Percentiles rank a stretch among this genome's conserved stretches.
These are phyloP conservation scores for Volucella bombylans DNA, from an alignment of 2,888 invertebrate species.

Conservation along the genomic window DNA sequence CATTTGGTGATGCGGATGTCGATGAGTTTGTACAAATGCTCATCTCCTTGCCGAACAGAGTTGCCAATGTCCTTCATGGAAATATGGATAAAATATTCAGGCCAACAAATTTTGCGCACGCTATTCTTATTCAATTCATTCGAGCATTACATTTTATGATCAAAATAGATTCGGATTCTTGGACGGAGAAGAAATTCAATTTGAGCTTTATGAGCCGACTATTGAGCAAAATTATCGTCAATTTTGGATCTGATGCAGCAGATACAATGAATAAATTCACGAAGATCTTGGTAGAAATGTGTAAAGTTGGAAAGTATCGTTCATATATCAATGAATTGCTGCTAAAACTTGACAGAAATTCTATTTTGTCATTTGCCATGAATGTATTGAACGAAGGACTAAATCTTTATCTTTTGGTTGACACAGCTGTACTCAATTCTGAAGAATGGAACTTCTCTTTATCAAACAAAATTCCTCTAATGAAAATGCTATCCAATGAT, in stretches of 20 bases:
- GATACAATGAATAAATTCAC: slow-evolving; percentile 84
- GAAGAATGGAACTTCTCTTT: slow-evolving; percentile 88
- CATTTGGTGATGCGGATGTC: slow-evolving; percentile 76
- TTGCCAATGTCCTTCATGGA: slow-evolving; percentile 87
- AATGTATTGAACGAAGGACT: slow-evolving; percentile 84
- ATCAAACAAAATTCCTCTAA: slow-evolving; percentile 85
- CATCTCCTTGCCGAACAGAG: slow-evolving; percentile 87
- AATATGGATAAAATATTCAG: slow-evolving; percentile 85
- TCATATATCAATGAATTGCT: slow-evolving; percentile 84
- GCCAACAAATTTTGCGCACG: slow-evolving; percentile 84
- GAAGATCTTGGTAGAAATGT: slow-evolving; percentile 83
- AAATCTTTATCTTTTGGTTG: slow-evolving; percentile 81
- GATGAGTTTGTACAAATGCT: slow-evolving; percentile 85
- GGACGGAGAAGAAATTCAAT: slow-evolving; percentile 10
- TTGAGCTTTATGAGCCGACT: slow-evolving; percentile 83
- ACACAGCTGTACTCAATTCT: slow-evolving; percentile 83
- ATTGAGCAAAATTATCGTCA: slow-evolving; percentile 85
- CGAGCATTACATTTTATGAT: slow-evolving; percentile 86
- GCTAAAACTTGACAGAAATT: slow-evolving; percentile 84
- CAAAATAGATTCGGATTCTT: slow-evolving; percentile 75
- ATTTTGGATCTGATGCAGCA: slow-evolving; percentile 83
- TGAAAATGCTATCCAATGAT: slow-evolving; percentile 83
- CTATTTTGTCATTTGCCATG: slow-evolving; percentile 85
- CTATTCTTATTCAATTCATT: slow-evolving; percentile 85
- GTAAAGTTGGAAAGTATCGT: slow-evolving; percentile 79